Evolutionary conservation across 2,888 invertebrate species (phyloP).

Genomic region (Strigamia maritima): DNA sequence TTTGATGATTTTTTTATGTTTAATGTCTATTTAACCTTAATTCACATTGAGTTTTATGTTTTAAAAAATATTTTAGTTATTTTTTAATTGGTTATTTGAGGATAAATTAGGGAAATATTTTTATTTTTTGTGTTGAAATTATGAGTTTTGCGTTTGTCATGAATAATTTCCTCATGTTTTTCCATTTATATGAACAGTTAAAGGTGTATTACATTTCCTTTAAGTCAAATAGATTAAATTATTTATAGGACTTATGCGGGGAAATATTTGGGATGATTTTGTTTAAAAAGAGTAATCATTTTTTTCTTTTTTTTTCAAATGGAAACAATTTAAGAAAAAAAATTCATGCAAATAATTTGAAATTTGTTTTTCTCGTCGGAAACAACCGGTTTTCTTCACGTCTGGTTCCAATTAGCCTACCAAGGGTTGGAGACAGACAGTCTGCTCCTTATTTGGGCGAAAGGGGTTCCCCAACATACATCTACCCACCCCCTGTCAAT

Average conservation of each 20-base stretch:
- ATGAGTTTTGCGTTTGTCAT: no score
- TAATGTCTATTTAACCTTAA: not conserved
- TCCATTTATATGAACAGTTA: no score
- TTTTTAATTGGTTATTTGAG: no score
- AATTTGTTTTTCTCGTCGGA: conserved; percentile 7
- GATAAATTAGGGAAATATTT: no score
- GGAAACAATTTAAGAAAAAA: no score
- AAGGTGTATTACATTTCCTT: no score
- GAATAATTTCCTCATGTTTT: no score
- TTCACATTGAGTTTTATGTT: not conserved
- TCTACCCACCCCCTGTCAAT: conserved; percentile 24
- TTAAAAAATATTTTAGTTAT: not conserved
- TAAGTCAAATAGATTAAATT: no score
- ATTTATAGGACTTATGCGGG: no score
- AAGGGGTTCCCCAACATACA: conserved; percentile 10
- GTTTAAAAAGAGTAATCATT: not conserved
- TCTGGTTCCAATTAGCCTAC: conserved; percentile 22
- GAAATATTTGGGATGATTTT: not conserved
- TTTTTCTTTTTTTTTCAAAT: not conserved
- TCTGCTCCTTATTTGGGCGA: conserved; percentile 2
- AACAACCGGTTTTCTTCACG: not conserved
- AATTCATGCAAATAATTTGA: not conserved
- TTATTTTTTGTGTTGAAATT: no score
- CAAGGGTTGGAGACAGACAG: conserved; percentile 27
- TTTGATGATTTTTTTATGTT: not conserved